Evolutionary conservation across 2,888 invertebrate species (phyloP).

Genomic region (Crocallis elinguaria): DNA sequence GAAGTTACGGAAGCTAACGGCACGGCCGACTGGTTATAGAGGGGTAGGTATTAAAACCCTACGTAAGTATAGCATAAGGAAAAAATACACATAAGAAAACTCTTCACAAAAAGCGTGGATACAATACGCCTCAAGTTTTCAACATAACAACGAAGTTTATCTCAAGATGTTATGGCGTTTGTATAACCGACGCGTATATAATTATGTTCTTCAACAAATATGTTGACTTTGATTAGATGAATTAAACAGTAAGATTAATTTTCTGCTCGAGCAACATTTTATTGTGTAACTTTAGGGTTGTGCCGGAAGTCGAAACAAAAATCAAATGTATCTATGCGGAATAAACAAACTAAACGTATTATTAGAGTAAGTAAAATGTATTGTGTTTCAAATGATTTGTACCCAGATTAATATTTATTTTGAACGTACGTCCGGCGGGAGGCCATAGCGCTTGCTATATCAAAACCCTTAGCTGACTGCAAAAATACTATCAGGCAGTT

Average conservation of each 20-base stretch:
- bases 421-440: too few relatives aligned
- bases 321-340: too few relatives aligned
- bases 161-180: slow-evolving; percentile 1
- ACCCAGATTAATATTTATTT: too few relatives aligned
- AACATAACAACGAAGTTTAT: not conserved
- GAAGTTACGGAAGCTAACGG: too few relatives aligned
- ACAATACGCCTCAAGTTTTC: slow-evolving; percentile 2
- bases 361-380: too few relatives aligned
- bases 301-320: slow-evolving; percentile 1
- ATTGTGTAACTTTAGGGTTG: slow-evolving; percentile 18
- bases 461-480: too few relatives aligned
- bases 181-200: slow-evolving; percentile 5
- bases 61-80: not conserved
- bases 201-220: slow-evolving; percentile 5
- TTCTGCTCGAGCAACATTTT: slow-evolving; percentile 18
- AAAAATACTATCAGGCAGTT: too few relatives aligned
- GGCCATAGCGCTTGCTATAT: too few relatives aligned
- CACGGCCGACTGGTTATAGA: too few relatives aligned
- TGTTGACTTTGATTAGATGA: slow-evolving; percentile 4
- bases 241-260: slow-evolving; percentile 15
- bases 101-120: slow-evolving; percentile 8
- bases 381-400: too few relatives aligned
- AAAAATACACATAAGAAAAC: not conserved
- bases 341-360: too few relatives aligned
- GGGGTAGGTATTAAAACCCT: too few relatives aligned